Percentiles rank a stretch among this genome's conserved stretches.
Conservation (phyloP, 1,140 invertebrate species). For the Procambarus virginalis region DNA sequence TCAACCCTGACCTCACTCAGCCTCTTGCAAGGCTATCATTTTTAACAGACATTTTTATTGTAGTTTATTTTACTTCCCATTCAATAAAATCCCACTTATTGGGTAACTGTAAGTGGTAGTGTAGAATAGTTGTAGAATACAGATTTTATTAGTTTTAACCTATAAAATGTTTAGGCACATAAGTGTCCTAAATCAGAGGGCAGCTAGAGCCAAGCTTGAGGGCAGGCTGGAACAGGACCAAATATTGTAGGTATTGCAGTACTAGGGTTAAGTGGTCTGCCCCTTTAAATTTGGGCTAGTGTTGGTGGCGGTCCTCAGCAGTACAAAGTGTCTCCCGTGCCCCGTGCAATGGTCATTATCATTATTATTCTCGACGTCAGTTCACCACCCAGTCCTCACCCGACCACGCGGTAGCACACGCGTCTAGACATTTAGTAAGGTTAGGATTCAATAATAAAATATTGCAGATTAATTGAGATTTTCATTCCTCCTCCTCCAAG, state of each 20-base stretch:
- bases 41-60: slow-evolving; percentile 26
- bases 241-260: slow-evolving; percentile 28
- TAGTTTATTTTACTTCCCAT: background rate
- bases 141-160: slow-evolving; percentile 14
- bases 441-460: slow-evolving; percentile 68
- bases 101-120: slow-evolving; percentile 9
- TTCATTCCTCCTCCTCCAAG: slow-evolving; percentile 4
- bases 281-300: slow-evolving; percentile 33
- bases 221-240: slow-evolving; percentile 32
- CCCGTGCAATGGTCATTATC: slow-evolving; percentile 68
- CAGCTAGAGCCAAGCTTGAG: slow-evolving; percentile 59
- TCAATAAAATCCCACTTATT: background rate
- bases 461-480: slow-evolving; percentile 57
- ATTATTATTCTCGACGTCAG: slow-evolving; percentile 61
- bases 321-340: slow-evolving; percentile 67
- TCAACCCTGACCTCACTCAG: slow-evolving; percentile 50
- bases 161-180: slow-evolving; percentile 2
- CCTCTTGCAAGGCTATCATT: slow-evolving; percentile 33
- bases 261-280: slow-evolving; percentile 40
- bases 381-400: slow-evolving; percentile 66
- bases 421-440: slow-evolving; percentile 67
- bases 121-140: slow-evolving; percentile 8
- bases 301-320: slow-evolving; percentile 64
- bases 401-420: slow-evolving; percentile 67
- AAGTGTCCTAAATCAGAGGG: slow-evolving; percentile 19